phyloP scores from a whole-genome alignment of 2,888 invertebrate genomes.

The Diaphora mendica region DNA sequence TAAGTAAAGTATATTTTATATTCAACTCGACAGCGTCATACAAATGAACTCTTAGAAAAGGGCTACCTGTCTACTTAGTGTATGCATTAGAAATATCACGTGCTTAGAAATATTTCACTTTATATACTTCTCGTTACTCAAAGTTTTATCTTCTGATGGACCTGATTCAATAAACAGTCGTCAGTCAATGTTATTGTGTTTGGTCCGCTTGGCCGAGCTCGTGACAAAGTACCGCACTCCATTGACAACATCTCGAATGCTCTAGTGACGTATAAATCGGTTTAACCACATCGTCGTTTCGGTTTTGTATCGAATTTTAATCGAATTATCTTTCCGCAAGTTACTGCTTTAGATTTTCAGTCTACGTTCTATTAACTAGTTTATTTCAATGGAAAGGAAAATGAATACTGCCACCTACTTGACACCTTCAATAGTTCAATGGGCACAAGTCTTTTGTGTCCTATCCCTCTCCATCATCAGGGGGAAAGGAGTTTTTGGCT shows the following conservation, averaged over 20 bases:
- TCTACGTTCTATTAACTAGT: neutral
- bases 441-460: neutral
- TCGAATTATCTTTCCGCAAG: neutral
- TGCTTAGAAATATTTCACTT: too few species aligned
- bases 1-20: neutral
- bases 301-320: neutral
- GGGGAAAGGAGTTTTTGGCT: too few species aligned
- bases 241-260: neutral
- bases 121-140: neutral
- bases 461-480: too few species aligned
- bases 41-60: too few species aligned
- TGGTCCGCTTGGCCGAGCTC: neutral
- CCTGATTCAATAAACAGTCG: neutral
- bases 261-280: neutral
- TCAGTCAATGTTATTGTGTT: slow-evolving; percentile 1
- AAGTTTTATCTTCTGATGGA: neutral
- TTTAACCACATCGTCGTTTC: neutral
- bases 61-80: too few species aligned
- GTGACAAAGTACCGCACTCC: neutral
- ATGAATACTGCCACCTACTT: too few species aligned
- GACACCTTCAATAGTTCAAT: too few species aligned
- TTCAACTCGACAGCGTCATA: neutral
- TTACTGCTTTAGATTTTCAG: neutral
- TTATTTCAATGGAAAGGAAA: neutral
- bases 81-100: too few species aligned